A percentile compares a stretch with the other conserved stretches of the same genome.
These are phyloP conservation scores for Ephydatia muelleri DNA, from an alignment of 37 sponge, comb jelly and placozoan genomes.

Conservation along the genomic window DNA sequence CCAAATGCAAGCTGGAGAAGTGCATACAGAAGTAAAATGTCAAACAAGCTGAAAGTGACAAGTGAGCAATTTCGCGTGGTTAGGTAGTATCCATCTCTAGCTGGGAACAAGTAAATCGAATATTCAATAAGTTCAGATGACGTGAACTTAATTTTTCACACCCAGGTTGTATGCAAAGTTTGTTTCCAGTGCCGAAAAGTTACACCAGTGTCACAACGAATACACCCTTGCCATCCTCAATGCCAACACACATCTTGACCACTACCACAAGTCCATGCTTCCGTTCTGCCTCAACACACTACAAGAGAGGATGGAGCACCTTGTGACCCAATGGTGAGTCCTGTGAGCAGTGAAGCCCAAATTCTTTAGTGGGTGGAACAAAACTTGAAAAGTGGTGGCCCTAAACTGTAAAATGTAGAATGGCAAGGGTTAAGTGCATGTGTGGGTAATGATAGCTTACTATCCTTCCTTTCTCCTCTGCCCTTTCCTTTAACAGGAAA, in stretches of 20 bases:
- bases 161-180: conserved; percentile 54
- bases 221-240: conserved; percentile 65
- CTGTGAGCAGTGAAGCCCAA: too few relatives aligned
- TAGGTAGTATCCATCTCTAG: too few relatives aligned
- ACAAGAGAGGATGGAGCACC: conserved; percentile 71
- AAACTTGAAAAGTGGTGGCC: too few relatives aligned
- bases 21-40: conserved; percentile 15
- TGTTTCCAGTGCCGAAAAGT: conserved; percentile 40
- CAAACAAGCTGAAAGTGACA: conserved; percentile 36
- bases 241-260: conserved; percentile 69
- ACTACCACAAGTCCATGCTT: conserved; percentile 23
- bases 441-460: too few relatives aligned
- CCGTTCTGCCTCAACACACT: conserved; percentile 70
- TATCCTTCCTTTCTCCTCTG: not conserved
- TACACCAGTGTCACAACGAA: conserved; percentile 76
- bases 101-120: too few relatives aligned
- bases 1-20: conserved; percentile 40
- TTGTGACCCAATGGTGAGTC: conserved; percentile 61
- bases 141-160: too few relatives aligned
- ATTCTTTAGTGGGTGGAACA: too few relatives aligned
- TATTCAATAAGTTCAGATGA: too few relatives aligned
- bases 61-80: conserved; percentile 37
- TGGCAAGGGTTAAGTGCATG: too few relatives aligned
- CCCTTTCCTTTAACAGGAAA: conserved; percentile 27
- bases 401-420: too few relatives aligned